A percentile compares a stretch with the other conserved stretches of the same genome.
phyloP scores from a whole-genome alignment of 2,888 invertebrate genomes.

The Epinotia ramella region DNA sequence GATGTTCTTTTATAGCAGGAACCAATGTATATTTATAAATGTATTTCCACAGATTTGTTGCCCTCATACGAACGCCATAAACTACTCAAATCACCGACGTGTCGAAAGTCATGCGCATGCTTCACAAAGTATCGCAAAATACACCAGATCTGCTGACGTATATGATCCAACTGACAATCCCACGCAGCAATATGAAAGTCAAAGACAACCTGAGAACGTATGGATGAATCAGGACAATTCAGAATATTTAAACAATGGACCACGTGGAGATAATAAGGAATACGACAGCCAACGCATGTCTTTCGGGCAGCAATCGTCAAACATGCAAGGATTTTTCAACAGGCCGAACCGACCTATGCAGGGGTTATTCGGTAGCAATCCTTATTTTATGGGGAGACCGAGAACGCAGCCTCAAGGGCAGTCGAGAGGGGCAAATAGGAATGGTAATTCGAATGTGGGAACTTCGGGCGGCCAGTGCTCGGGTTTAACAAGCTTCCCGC shows the following conservation, averaged over 20 bases:
- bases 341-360: constrained; percentile 30
- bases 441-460: constrained; percentile 43
- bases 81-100: constrained; percentile 8
- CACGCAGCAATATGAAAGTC: constrained; percentile 3
- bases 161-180: constrained; percentile 20
- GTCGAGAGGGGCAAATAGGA: constrained; percentile 42
- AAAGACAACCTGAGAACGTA: constrained; percentile 32
- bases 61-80: constrained; percentile 29
- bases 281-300: constrained; percentile 34
- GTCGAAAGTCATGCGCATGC: constrained; percentile 12
- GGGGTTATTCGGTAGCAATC: constrained; percentile 20
- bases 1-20: not conserved
- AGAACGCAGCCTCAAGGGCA: constrained; percentile 33
- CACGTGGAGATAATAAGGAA: constrained; percentile 7
- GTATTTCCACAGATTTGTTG: constrained; percentile 36
- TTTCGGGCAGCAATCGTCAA: constrained; percentile 24
- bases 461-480: constrained; percentile 58
- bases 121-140: constrained; percentile 22
- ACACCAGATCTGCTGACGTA: constrained; percentile 8
- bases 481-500: constrained; percentile 63
- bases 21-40: not conserved
- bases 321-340: constrained; percentile 13
- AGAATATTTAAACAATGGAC: not conserved
- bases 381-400: constrained; percentile 41
- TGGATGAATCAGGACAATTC: constrained; percentile 31